Evolutionary conservation across 2,797 vertebrate species (phyloP), one percentile per base, ranked within the genome.

Genomic region (Trichosurus vulpecula): DNA sequence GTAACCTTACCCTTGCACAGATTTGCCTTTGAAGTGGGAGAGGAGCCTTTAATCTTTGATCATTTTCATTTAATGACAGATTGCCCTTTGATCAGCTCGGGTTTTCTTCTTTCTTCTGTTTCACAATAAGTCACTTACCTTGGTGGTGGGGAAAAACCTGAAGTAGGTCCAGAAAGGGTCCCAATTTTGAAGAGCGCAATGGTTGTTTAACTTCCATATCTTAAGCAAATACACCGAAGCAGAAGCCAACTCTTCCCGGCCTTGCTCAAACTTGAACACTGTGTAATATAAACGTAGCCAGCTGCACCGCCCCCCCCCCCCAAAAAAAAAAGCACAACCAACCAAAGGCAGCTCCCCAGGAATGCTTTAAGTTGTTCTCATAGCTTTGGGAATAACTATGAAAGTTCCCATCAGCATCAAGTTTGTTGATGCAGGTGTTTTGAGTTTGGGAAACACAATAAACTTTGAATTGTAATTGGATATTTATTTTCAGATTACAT

Each of bases 1-100:
- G 98, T 98, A 98, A 99, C 98, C 97, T 98, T 98, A 98, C 98
- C 98, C 97, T 97, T 97, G 98, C 98, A 98, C 98, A 95, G 98
- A 98, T 98, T 97, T 97, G 96, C 98, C 99, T 99, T 98, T 99
- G 99, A 99, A 99, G 99, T 99, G 97, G 98, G 98, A 98, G 98
- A 97, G 98, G 97, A 97, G 97, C 98, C 98, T 98, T 98, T 92
- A 94, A 98, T 98, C 99, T 99, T 98, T 99, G 98, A 98, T 99
- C 98, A 97, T 98, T 98, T 97, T 98, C 98, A 97, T 98, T 98
- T 98, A 98, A 99, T 99, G 98, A 99, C 97, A 97, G 98, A 96
- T 97, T 93, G 6, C 95, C 92, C 98, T 99, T 99, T 98, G 98
- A 98, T 98, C 96, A 97, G 93, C 97, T 98, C 96, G n/a, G 95